These are phyloP conservation scores for Oreochromis niloticus DNA, from an alignment of 2,113 vertebrate species.

Conservation along the genomic window DNA sequence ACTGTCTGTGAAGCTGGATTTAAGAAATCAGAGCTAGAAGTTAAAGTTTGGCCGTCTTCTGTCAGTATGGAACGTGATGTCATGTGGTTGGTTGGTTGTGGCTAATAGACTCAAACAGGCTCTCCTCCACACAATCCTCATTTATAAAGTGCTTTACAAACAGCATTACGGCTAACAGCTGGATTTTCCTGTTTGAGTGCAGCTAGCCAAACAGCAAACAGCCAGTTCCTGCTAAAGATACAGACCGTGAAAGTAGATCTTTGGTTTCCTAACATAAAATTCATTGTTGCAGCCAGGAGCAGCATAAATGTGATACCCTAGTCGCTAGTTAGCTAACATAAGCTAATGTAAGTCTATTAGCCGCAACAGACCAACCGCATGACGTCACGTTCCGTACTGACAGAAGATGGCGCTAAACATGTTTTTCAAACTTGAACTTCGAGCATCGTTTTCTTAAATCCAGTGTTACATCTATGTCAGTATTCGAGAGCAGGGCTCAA, in stretches of 20 bases:
- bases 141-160: background rate
- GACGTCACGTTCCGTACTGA: rapidly evolving
- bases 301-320: background rate
- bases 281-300: background rate
- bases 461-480: background rate
- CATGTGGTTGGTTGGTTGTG: too few species aligned
- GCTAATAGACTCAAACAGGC: background rate
- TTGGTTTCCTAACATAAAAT: background rate
- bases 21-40: background rate
- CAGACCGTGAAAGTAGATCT: background rate
- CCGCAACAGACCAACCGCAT: background rate
- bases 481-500: background rate
- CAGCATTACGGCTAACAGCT: background rate
- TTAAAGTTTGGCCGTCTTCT: background rate
- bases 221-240: background rate
- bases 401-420: background rate
- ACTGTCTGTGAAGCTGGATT: background rate
- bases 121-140: background rate
- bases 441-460: background rate
- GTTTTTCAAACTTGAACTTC: background rate
- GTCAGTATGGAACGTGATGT: background rate
- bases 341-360: background rate
- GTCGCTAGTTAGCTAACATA: background rate
- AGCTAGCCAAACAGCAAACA: background rate
- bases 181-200: background rate